A percentile compares a stretch with the other conserved stretches of the same genome.
Conservation (phyloP, 2,888 invertebrate genomes). For the Operophtera brumata region DNA sequence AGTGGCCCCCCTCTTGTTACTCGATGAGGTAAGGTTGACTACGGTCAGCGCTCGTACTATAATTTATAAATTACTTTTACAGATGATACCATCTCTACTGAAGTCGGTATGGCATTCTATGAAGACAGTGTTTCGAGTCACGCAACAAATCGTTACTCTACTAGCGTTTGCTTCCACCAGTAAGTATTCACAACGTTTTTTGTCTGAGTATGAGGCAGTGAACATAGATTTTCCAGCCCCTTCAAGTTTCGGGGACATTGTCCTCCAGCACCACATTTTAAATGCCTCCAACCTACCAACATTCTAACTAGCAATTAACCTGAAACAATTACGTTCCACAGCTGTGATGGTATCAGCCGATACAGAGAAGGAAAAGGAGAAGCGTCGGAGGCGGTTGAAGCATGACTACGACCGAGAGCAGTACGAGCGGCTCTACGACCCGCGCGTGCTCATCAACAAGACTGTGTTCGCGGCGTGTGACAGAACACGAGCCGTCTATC, state of each 20-base stretch:
- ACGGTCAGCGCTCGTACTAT: too few species aligned
- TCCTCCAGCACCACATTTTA: too few species aligned
- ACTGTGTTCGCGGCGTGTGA: slow-evolving; percentile 68
- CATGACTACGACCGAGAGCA: slow-evolving; percentile 62
- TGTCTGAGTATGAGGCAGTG: too few species aligned
- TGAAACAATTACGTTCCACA: slow-evolving; percentile 15
- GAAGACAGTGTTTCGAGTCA: slow-evolving; percentile 40
- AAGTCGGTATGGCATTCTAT: slow-evolving; percentile 52
- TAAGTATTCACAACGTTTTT: slow-evolving; percentile 36
- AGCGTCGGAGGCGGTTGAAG: slow-evolving; percentile 53
- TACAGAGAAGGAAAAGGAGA: slow-evolving; percentile 58
- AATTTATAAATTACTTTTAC: slow-evolving; percentile 30
- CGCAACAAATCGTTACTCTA: slow-evolving; percentile 48
- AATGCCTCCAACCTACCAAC: too few species aligned
- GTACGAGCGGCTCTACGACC: slow-evolving; percentile 62
- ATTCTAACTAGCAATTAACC: too few species aligned
- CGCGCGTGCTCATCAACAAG: slow-evolving; percentile 62
- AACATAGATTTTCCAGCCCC: too few species aligned
- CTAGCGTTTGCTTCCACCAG: slow-evolving; percentile 49
- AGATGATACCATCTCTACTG: slow-evolving; percentile 59
- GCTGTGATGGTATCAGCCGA: slow-evolving; percentile 50
- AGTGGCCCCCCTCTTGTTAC: too few species aligned
- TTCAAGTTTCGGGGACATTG: too few species aligned
- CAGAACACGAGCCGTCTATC: slow-evolving; percentile 60
- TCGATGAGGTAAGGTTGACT: too few species aligned